Base-by-base conservation (phyloP, 2,113 vertebrate species). In the Calyptomena viridis region DNA sequence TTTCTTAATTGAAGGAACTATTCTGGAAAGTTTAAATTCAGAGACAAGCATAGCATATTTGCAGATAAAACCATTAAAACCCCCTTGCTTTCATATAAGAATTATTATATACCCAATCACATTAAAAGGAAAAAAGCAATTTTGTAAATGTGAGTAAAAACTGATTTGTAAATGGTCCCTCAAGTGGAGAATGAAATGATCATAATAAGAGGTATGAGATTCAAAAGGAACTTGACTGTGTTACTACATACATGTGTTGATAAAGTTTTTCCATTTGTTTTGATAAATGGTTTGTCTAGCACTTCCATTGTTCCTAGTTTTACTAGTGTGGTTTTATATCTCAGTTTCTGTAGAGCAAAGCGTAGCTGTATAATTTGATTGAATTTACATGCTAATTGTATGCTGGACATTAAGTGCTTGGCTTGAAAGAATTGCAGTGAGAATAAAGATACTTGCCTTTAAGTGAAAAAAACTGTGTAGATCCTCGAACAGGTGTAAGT, bases 401-500 rank as follows among this genome's bases (percentile, higher is more conserved):
- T 53, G 55, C 0, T 12, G 60, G 85, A 76, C 0, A 0, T 91
- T 27, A 91, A 90, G 72, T 88, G 75, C 63, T 95, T 85, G 78
- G 53, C 84, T 74, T 73, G 42, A 67, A 92, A 94, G 83, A 94
- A 84, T 37, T 4, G 2, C 71, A 91, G 93, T 73, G 77, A 95
- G 95, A 96, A 95, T 96, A 95, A 97, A 97, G 59, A 69, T 85
- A 15, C 82, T 86, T 96, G 94, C 74, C 46, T 90, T 77, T n/a
- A n/a, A n/a, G n/a, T n/a, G n/a, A n/a, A n/a, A n/a, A n/a, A n/a
- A n/a, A n/a, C n/a, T n/a, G 47, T 28, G 1, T 50, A 79, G 42
- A 90, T 37, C 50, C 13, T 94, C 87, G 28, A 83, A 69, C 22
- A 81, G 77, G 63, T 84, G 6, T 47, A 84, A 88, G 37, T 66